phyloP scores from a whole-genome alignment of 2,888 invertebrate species.

The Cerastis rubricosa region DNA sequence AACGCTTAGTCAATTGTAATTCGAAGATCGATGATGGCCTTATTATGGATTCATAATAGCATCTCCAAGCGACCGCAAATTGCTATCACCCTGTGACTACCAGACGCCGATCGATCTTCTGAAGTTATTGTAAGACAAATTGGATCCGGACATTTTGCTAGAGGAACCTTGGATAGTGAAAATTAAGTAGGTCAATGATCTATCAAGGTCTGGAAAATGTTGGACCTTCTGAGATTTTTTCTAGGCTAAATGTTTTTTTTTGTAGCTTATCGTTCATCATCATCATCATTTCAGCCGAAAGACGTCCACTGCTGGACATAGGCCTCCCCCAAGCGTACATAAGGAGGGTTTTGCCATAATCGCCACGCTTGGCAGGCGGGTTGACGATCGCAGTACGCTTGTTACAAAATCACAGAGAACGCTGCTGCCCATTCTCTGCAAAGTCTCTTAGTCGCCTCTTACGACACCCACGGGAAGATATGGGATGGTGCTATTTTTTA shows the following conservation, averaged over 20 bases:
- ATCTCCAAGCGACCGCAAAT: slow-evolving; percentile 64
- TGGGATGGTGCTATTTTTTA: too few relatives aligned
- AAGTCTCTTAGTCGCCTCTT: too few relatives aligned
- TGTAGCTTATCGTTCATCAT: neutral
- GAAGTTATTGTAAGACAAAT: slow-evolving; percentile 70
- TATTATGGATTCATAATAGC: slow-evolving; percentile 67
- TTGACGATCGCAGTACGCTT: too few relatives aligned
- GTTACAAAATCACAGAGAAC: too few relatives aligned
- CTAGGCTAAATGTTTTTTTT: neutral
- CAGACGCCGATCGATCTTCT: slow-evolving; percentile 61
- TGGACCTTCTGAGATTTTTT: neutral
- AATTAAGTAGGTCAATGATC: slow-evolving; percentile 53
- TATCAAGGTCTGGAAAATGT: slow-evolving; percentile 2
- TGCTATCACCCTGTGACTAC: slow-evolving; percentile 64
- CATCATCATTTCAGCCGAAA: too few relatives aligned
- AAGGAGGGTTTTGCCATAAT: too few relatives aligned
- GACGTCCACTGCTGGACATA: too few relatives aligned
- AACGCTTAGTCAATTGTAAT: slow-evolving; percentile 63
- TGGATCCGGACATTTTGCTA: slow-evolving; percentile 65
- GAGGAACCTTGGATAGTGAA: slow-evolving; percentile 49
- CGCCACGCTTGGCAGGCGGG: too few relatives aligned
- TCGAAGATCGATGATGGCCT: slow-evolving; percentile 57
- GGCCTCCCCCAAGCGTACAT: too few relatives aligned
- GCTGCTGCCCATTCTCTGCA: too few relatives aligned
- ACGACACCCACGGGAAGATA: too few relatives aligned